Base-by-base conservation (phyloP, 2,113 vertebrate genomes). In the Stegostoma tigrinum region DNA sequence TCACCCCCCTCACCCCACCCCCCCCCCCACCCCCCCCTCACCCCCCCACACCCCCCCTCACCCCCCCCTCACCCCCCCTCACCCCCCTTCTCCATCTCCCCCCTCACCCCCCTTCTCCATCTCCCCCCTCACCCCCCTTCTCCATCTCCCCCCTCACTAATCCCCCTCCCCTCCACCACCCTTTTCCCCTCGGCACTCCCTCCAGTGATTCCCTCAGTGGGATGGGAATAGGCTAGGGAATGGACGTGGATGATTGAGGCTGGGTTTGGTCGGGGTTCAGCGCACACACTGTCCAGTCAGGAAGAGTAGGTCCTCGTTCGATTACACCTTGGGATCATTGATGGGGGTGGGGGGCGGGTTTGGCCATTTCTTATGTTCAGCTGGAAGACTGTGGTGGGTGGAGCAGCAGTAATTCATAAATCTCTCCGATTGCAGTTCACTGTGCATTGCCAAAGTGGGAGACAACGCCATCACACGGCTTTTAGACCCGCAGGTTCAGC, bases 151-250 rank as follows among this genome's bases (percentile, higher is more conserved):
- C 66, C 55, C 55, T 61, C 55, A 61, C 55, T 61, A 6, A 10
- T 61, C 66, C 66, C 75, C 2, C 2, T 27, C 75, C 30, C 27
- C 0, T 27, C 75, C 30, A 34, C 75, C 66, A 66, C 21, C 21
- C 66, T 67, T 3, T 12, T 19, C 66, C 66, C 19, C 19, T 12
- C 66, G 15, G 2, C 15, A 0, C 15, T 6, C 14, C 78, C 78
- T 0, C 45, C 45, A 45, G 1, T 45, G 45, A 45, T 45, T 45
- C 3, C 34, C 78, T 34, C 34, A 61, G 6, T 3, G 17, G 14
- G 23, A 17, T 2, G 4, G 86, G 17, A 3, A 0, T 12, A 12
- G 8, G 15, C 2, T 12, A 15, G 34, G 0, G n/a, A 2, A 38
- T 52, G 27, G 0, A 2, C 27, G 5, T 17, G 34, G 85, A 61